phyloP scores from a whole-genome alignment of 2,797 vertebrate genomes.

The Halcyon leucocephala region DNA sequence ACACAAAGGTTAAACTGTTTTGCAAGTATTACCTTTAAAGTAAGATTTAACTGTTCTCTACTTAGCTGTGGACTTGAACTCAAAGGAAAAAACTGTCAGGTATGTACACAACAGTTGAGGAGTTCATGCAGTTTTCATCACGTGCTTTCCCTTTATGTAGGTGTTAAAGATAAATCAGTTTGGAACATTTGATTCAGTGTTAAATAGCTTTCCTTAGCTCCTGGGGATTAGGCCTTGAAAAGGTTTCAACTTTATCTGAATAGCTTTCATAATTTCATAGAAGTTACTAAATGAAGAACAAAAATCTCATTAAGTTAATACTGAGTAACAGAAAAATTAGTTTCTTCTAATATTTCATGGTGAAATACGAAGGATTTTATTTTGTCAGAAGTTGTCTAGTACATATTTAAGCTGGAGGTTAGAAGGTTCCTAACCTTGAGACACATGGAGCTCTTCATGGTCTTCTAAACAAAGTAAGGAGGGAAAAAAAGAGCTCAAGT shows the following conservation, averaged over 20 bases:
- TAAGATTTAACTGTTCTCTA: background rate
- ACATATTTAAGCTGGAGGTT: background rate
- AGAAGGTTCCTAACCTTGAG: background rate
- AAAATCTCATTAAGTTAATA: background rate
- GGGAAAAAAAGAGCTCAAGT: background rate
- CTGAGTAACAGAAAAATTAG: background rate
- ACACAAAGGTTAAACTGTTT: background rate
- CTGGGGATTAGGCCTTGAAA: background rate
- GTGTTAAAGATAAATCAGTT: background rate
- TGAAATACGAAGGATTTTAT: background rate
- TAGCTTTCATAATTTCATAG: background rate
- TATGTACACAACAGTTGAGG: background rate
- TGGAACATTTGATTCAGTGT: background rate
- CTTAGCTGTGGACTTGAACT: background rate
- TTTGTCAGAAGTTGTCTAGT: background rate
- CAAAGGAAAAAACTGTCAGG: background rate
- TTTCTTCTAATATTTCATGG: background rate
- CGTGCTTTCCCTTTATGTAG: background rate
- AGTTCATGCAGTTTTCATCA: background rate
- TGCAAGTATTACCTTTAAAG: background rate
- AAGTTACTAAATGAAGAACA: background rate
- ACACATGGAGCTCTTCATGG: background rate
- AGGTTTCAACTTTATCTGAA: background rate
- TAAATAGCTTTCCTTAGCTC: background rate
- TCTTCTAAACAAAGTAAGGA: background rate